These are phyloP conservation scores for Hoplostethus atlanticus DNA, from an alignment of 2,797 vertebrate species.

Conservation along the genomic window DNA sequence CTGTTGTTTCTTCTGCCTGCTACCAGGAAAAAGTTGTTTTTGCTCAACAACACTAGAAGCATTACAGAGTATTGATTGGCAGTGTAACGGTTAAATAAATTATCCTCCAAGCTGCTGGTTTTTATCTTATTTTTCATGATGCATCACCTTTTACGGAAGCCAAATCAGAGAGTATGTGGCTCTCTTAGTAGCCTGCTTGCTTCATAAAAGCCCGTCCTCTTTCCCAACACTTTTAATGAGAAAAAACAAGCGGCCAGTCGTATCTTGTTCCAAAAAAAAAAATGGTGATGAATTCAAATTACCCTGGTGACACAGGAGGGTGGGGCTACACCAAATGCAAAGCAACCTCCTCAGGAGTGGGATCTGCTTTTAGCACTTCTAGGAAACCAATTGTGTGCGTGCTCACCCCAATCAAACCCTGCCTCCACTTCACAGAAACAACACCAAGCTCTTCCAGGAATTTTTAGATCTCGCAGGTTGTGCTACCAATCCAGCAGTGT, in stretches of 20 bases:
- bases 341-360: conserved; percentile 41
- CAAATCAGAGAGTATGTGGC: conserved; percentile 22
- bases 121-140: conserved; percentile 53
- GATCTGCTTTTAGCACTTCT: conserved; percentile 58
- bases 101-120: conserved; percentile 19
- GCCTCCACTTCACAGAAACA: conserved; percentile 20
- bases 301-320: conserved; percentile 48
- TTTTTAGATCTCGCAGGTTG: conserved; percentile 19
- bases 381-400: conserved; percentile 37
- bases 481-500: conserved; percentile 22
- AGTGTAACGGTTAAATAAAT: conserved; percentile 25
- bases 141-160: conserved; percentile 35
- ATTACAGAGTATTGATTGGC: conserved; percentile 2
- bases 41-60: conserved; percentile 24
- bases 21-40: conserved; percentile 32
- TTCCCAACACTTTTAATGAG: conserved; percentile 50
- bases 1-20: conserved; percentile 21
- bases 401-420: conserved; percentile 44
- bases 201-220: conserved; percentile 49
- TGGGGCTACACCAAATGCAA: conserved; percentile 57
- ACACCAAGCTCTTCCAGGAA: not conserved
- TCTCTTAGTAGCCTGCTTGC: conserved; percentile 43
- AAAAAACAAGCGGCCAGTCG: conserved; percentile 63
- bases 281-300: conserved; percentile 55
- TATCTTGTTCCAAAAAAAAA: conserved; percentile 52